These are phyloP conservation scores for Styela plicata DNA, from an alignment of 23 tunicate genomes.

Conservation along the genomic window DNA sequence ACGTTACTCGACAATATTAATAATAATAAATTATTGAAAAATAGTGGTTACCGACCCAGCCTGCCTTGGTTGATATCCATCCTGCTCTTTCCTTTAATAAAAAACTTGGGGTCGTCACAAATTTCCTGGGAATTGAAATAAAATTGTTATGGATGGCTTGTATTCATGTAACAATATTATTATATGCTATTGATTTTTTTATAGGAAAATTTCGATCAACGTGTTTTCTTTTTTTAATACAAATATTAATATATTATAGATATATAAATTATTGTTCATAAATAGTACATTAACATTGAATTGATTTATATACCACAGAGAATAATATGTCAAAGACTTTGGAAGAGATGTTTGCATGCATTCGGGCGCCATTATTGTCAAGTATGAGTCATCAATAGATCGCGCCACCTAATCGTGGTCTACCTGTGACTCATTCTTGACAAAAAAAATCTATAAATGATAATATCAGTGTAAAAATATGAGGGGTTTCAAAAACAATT, in stretches of 20 bases:
- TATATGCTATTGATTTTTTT: too few species aligned
- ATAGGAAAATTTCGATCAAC: background rate
- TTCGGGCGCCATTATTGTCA: too few species aligned
- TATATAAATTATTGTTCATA: too few species aligned
- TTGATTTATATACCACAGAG: background rate
- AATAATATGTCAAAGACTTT: background rate
- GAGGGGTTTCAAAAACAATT: background rate
- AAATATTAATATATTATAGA: background rate
- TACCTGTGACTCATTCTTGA: too few species aligned
- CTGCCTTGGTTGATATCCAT: conserved; percentile 20
- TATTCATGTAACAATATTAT: too few species aligned
- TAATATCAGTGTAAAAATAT: too few species aligned
- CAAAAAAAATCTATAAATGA: conserved; percentile 22
- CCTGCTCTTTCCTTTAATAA: conserved; percentile 9
- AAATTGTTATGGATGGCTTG: too few species aligned
- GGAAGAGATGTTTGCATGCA: background rate
- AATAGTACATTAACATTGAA: background rate
- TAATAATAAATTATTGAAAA: too few species aligned
- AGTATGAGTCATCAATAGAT: background rate
- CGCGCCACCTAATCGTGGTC: too few species aligned
- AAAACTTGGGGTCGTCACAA: conserved; percentile 30
- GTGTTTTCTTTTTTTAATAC: background rate
- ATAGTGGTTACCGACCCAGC: conserved; percentile 4
- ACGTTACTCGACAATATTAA: too few species aligned
- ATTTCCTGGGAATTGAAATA: conserved; percentile 13